These are phyloP conservation scores for Crotalus tigris DNA, from an alignment of 2,113 vertebrate genomes.

Conservation along the genomic window DNA sequence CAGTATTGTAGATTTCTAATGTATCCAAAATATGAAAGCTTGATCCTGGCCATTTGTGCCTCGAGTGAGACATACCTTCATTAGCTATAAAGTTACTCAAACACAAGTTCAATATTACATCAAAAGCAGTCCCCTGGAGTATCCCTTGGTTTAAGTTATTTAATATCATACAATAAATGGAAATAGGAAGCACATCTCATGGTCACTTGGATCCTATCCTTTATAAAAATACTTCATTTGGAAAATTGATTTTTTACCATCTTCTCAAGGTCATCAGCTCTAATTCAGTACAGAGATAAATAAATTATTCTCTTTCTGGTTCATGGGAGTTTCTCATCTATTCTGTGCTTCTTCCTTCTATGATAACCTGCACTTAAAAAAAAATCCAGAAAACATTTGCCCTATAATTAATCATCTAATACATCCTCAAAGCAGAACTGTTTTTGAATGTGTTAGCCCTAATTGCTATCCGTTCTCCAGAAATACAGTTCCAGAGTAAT, in stretches of 20 bases:
- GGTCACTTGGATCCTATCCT: neutral
- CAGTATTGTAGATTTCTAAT: neutral
- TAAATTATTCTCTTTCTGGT: neutral
- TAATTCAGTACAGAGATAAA: neutral
- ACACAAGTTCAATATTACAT: neutral
- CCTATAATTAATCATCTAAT: neutral
- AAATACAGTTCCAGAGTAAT: neutral
- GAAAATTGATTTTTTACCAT: neutral
- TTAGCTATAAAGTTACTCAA: neutral
- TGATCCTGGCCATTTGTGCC: neutral
- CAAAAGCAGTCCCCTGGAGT: neutral
- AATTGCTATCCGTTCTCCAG: neutral
- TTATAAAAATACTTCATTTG: neutral
- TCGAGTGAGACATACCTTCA: neutral
- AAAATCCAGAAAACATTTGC: neutral
- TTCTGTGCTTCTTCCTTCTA: neutral
- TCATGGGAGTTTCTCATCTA: neutral
- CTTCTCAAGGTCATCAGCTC: neutral
- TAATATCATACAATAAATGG: neutral
- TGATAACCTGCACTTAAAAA: neutral
- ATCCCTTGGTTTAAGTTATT: neutral
- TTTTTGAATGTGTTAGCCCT: neutral
- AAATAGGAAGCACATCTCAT: neutral
- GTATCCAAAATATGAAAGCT: neutral
- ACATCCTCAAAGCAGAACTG: neutral